These are phyloP conservation scores for Pachycephala philippinensis DNA, from an alignment of 2,113 vertebrate species.

Conservation along the genomic window DNA sequence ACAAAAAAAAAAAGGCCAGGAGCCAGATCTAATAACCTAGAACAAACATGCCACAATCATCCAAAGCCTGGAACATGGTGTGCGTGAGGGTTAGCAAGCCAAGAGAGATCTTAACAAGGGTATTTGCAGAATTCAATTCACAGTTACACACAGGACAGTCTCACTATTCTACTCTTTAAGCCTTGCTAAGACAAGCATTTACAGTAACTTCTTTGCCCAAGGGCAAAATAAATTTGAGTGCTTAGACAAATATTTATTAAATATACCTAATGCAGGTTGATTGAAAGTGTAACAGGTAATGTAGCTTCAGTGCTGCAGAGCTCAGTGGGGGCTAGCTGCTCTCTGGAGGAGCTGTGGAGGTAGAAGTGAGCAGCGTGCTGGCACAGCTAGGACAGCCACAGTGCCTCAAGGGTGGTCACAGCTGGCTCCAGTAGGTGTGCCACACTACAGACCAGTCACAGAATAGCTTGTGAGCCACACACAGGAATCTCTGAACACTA, in stretches of 20 bases:
- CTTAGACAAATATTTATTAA: neutral
- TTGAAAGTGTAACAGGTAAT: neutral
- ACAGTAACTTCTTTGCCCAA: neutral
- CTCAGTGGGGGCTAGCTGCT: neutral
- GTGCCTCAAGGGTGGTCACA: neutral
- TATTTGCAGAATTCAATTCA: neutral
- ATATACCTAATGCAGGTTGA: neutral
- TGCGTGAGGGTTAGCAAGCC: neutral
- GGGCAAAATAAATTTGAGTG: neutral
- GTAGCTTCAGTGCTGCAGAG: neutral
- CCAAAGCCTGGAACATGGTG: neutral
- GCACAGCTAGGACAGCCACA: neutral
- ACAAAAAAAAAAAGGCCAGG: neutral
- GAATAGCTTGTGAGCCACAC: neutral
- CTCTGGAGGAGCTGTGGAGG: neutral
- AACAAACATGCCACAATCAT: neutral
- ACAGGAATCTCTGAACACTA: neutral
- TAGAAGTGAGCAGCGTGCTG: neutral
- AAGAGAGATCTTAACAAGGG: neutral
- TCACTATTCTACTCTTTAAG: neutral
- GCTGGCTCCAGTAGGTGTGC: fast-evolving
- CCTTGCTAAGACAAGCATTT: neutral
- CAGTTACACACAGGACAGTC: neutral
- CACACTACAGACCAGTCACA: neutral
- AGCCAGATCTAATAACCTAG: neutral